phyloP scores from a whole-genome alignment of 1,140 invertebrate species.

The Nilaparvata lugens region DNA sequence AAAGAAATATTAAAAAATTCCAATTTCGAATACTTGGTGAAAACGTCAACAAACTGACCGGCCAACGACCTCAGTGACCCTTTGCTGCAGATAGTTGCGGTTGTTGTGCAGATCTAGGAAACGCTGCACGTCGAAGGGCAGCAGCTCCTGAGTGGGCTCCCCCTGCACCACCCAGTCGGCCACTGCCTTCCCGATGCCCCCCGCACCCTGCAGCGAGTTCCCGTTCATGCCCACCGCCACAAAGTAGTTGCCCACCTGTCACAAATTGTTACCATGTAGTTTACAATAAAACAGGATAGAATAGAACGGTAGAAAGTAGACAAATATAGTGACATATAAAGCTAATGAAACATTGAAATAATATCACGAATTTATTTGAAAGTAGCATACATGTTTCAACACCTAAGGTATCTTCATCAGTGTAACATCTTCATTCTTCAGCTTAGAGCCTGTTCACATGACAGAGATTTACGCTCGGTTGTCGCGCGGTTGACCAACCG shows the following conservation, averaged over 20 bases:
- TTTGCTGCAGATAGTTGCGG: constrained; percentile 82
- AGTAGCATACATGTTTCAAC: too few species aligned
- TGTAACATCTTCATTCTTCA: too few species aligned
- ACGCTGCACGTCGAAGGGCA: constrained; percentile 75
- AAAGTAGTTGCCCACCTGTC: constrained; percentile 88
- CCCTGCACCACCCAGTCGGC: constrained; percentile 60
- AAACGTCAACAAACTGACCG: constrained; percentile 6
- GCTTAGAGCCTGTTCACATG: too few species aligned
- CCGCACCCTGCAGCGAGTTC: constrained; percentile 82
- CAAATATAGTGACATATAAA: too few species aligned
- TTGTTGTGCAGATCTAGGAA: constrained; percentile 96
- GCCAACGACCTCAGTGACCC: constrained; percentile 80
- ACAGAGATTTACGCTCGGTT: too few species aligned
- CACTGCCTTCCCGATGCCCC: constrained; percentile 84
- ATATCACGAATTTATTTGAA: too few species aligned
- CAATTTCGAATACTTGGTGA: not conserved
- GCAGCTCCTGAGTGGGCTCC: constrained; percentile 50
- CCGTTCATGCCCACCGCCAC: constrained; percentile 95
- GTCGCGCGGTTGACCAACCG: too few species aligned
- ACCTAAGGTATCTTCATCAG: too few species aligned
- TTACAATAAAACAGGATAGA: too few species aligned
- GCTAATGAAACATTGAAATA: too few species aligned
- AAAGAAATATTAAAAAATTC: not conserved
- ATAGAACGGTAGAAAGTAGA: too few species aligned
- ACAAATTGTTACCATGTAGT: too few species aligned